A percentile compares a stretch with the other conserved stretches of the same genome.
These are phyloP conservation scores for Sebastes fasciatus DNA, from an alignment of 2,113 vertebrate species.

Conservation along the genomic window DNA sequence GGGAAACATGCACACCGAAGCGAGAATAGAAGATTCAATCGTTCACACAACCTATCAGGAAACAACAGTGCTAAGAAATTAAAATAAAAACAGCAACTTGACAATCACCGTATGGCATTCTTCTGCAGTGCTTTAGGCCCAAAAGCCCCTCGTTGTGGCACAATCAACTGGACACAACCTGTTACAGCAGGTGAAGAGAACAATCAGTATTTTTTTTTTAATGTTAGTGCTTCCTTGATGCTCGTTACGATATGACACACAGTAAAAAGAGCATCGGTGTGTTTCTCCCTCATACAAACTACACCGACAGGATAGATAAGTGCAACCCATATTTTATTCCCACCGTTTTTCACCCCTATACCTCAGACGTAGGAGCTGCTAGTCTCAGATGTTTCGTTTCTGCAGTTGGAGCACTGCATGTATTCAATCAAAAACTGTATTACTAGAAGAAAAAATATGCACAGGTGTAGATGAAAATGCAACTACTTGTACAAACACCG, in stretches of 20 bases:
- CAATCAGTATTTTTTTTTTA: slow-evolving; percentile 25
- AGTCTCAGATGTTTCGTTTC: slow-evolving; percentile 8
- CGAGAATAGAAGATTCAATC: background rate
- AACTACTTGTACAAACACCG: slow-evolving; percentile 29
- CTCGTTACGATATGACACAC: slow-evolving; percentile 9
- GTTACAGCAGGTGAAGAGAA: slow-evolving; percentile 47
- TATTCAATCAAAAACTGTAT: background rate
- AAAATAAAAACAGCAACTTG: slow-evolving; percentile 12
- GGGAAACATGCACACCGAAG: slow-evolving; percentile 19
- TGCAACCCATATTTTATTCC: slow-evolving; percentile 37
- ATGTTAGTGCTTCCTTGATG: slow-evolving; percentile 28
- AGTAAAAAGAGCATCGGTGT: background rate
- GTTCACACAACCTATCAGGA: slow-evolving; percentile 10
- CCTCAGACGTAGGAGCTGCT: background rate
- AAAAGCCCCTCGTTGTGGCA: slow-evolving; percentile 41
- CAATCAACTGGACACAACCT: slow-evolving; percentile 32
- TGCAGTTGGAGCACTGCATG: background rate
- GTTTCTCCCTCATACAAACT: slow-evolving; percentile 17
- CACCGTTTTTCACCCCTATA: background rate
- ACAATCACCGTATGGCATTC: slow-evolving; percentile 46
- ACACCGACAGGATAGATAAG: slow-evolving; percentile 28
- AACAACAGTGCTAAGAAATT: slow-evolving; percentile 12
- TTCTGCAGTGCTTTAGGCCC: slow-evolving; percentile 55
- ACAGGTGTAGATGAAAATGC: slow-evolving; percentile 30
- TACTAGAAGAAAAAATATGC: background rate